Evolutionary conservation across 2,113 vertebrate species (phyloP), one percentile per base, ranked within the genome.

Genomic region (Halcyon malimbica): DNA sequence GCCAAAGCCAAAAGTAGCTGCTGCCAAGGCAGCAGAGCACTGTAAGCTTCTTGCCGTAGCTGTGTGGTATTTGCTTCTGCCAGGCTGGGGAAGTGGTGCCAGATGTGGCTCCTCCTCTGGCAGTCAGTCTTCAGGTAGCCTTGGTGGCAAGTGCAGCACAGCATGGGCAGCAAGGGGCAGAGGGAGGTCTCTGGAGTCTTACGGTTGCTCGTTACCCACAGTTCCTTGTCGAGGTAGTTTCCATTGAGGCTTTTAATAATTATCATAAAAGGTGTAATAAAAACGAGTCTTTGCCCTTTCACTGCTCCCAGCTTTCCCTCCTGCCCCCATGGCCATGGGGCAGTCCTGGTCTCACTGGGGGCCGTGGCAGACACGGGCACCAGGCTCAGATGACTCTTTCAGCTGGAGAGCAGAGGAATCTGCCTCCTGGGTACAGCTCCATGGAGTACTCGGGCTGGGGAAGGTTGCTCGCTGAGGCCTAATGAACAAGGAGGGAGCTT

Each of bases 251-350:
- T 84, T 94, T 95, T 62, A 95, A 87, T 96, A 90, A 64, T 95
- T 79, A 64, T 75, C 64, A 26, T 82, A 78, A 75, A 94, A 67
- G 41, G 33, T 50, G 20, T 87, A 83, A 95, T 96, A 93, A 96
- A 96, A 93, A 6, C 2, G 7, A 94, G 53, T 94, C 89, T 94
- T 96, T 95, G 96, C 86, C 92, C 94, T 93, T 75, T 82, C 24
- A 2, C 68, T 90, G 37, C 46, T 77, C 0, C 13, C 20, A 1
- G 16, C 16, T 67, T 59, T 81, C 60, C 25, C 29, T 77, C 19
- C 73, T 79, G 39, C 56, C 37, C 29, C 35, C 1, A 4, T 39
- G 44, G 26, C 7, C 2, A 9, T 21, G 63, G 42, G 57, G n/a
- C 59, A 33, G 62, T 39, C 73, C 71, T 9, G 2, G 17, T 37